phyloP scores from a whole-genome alignment of 2,888 invertebrate genomes.

The Drepana falcataria region DNA sequence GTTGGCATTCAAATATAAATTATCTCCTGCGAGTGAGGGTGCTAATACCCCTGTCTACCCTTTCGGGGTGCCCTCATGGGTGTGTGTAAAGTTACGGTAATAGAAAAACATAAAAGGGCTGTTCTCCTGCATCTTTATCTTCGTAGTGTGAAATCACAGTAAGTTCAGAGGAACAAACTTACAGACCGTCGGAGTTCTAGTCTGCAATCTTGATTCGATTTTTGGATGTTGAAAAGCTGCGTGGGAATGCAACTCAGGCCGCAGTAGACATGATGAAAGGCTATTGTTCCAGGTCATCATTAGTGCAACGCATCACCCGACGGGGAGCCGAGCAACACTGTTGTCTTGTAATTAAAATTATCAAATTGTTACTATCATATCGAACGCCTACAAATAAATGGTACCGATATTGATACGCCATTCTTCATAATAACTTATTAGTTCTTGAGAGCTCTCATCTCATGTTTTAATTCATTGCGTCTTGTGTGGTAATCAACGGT shows the following conservation, averaged over 20 bases:
- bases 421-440: conserved; percentile 24
- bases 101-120: too few species aligned
- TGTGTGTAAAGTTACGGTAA: too few species aligned
- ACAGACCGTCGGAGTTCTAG: too few species aligned
- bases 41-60: too few species aligned
- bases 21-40: too few species aligned
- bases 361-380: conserved; percentile 40
- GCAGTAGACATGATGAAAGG: conserved; percentile 27
- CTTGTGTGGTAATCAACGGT: background rate
- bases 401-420: conserved; percentile 42
- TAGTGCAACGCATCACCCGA: conserved; percentile 27
- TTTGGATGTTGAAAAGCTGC: too few species aligned
- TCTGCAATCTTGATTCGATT: too few species aligned
- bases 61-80: too few species aligned
- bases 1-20: too few species aligned
- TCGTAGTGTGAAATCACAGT: too few species aligned
- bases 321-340: conserved; percentile 55
- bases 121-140: too few species aligned
- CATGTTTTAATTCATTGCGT: background rate
- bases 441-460: conserved; percentile 3
- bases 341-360: conserved; percentile 70
- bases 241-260: conserved; percentile 2
- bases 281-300: conserved; percentile 55
- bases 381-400: conserved; percentile 49
- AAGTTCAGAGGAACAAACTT: too few species aligned